phyloP scores from a whole-genome alignment of 2,113 vertebrate genomes.

The Phoenicopterus ruber region DNA sequence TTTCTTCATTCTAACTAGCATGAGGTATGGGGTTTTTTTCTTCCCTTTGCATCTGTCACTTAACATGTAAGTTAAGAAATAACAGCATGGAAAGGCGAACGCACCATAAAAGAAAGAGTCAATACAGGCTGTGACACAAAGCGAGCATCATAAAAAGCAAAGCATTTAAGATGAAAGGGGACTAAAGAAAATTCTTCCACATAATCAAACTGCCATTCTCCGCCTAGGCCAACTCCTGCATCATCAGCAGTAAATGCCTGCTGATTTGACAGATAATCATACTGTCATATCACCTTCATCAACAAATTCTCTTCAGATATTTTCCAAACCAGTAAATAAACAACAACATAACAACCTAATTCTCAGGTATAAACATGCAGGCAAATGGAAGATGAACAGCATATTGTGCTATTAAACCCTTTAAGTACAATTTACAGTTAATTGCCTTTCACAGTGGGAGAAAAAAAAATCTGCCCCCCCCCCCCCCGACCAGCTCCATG shows the following conservation, averaged over 20 bases:
- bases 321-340: constrained; percentile 42
- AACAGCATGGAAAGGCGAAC: rapidly evolving
- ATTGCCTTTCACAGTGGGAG: background rate
- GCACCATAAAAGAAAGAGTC: rapidly evolving
- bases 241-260: constrained; percentile 18
- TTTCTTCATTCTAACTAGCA: background rate
- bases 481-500: background rate
- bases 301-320: background rate
- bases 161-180: background rate
- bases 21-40: background rate
- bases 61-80: background rate
- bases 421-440: constrained; percentile 18
- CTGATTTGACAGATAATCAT: constrained; percentile 37
- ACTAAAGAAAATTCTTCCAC: background rate
- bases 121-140: background rate
- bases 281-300: background rate
- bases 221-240: background rate
- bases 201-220: background rate
- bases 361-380: background rate
- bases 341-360: background rate
- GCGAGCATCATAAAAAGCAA: background rate
- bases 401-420: constrained; percentile 2
- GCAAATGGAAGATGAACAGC: background rate
- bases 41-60: background rate
- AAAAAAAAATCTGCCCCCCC: background rate